phyloP scores from a whole-genome alignment of 2,113 vertebrate species.

The Odontesthes bonariensis region DNA sequence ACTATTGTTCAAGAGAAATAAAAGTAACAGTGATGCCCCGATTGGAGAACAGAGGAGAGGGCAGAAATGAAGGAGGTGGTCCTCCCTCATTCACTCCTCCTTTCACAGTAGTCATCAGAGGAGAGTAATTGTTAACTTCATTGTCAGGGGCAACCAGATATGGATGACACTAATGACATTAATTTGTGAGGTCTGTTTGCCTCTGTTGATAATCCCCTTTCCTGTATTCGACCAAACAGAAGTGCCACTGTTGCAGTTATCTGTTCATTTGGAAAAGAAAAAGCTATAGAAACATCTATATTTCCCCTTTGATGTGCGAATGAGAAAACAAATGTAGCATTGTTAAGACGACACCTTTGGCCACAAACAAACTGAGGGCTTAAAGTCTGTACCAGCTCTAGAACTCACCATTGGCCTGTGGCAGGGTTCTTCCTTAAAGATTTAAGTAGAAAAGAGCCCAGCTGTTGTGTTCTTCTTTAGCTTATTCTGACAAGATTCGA shows the following conservation, averaged over 20 bases:
- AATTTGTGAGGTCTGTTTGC: conserved; percentile 69
- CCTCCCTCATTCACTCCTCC: conserved; percentile 20
- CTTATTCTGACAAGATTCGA: too few relatives aligned
- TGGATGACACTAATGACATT: conserved; percentile 72
- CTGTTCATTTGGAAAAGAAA: conserved; percentile 4
- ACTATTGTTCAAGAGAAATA: conserved; percentile 35
- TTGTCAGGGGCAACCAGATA: conserved; percentile 69
- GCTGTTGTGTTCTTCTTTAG: too few relatives aligned
- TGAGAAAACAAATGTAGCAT: background rate
- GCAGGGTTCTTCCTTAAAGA: too few relatives aligned
- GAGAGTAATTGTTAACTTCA: conserved; percentile 47
- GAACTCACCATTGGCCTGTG: too few relatives aligned
- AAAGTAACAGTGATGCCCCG: conserved; percentile 25
- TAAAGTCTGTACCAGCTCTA: too few relatives aligned
- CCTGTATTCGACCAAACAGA: conserved; percentile 48
- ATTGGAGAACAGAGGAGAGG: conserved; percentile 22
- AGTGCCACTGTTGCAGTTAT: conserved; percentile 22
- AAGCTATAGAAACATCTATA: background rate
- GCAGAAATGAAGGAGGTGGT: conserved; percentile 19
- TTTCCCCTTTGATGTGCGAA: conserved; percentile 2
- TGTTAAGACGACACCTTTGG: too few relatives aligned
- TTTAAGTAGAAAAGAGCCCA: too few relatives aligned
- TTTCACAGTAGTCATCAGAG: conserved; percentile 30
- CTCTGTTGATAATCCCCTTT: conserved; percentile 62
- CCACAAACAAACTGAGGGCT: too few relatives aligned